These are phyloP conservation scores for Tigriopus japonicus DNA, from an alignment of 1,140 invertebrate genomes.

Conservation along the genomic window DNA sequence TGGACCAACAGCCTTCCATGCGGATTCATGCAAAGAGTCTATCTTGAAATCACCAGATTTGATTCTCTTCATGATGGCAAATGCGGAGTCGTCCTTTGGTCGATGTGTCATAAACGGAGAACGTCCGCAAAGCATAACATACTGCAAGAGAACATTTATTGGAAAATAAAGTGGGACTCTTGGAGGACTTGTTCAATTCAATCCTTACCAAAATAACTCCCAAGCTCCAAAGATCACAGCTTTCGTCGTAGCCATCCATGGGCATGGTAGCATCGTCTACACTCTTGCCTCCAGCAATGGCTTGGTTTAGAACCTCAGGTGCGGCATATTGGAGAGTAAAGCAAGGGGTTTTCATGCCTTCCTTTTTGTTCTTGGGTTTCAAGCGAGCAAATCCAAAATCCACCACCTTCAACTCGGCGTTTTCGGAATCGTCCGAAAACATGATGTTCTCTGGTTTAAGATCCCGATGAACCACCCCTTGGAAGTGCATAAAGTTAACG, in stretches of 20 bases:
- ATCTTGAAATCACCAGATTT: conserved; percentile 55
- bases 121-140: conserved; percentile 65
- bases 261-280: conserved; percentile 19
- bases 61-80: conserved; percentile 54
- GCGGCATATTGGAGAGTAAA: conserved; percentile 78
- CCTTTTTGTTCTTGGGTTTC: conserved; percentile 34
- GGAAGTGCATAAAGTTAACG: conserved; percentile 56
- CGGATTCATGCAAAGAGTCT: conserved; percentile 28
- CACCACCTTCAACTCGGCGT: conserved; percentile 35
- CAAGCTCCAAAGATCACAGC: conserved; percentile 79
- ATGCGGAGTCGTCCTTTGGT: conserved; percentile 44
- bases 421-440: conserved; percentile 18
- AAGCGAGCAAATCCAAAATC: conserved; percentile 76
- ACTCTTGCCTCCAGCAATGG: neutral
- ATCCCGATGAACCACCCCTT: conserved; percentile 65
- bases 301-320: conserved; percentile 55
- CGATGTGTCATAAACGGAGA: conserved; percentile 44
- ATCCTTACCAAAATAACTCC: conserved; percentile 55
- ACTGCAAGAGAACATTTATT: conserved; percentile 37
- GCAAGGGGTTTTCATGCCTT: conserved; percentile 53
- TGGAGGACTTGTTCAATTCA: neutral
- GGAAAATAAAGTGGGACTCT: too few relatives aligned
- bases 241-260: conserved; percentile 50
- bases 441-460: conserved; percentile 54
- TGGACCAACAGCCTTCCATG: conserved; percentile 49